These are phyloP conservation scores for Vicugna pacos DNA, from an alignment of 2,113 vertebrate genomes.

Conservation along the genomic window DNA sequence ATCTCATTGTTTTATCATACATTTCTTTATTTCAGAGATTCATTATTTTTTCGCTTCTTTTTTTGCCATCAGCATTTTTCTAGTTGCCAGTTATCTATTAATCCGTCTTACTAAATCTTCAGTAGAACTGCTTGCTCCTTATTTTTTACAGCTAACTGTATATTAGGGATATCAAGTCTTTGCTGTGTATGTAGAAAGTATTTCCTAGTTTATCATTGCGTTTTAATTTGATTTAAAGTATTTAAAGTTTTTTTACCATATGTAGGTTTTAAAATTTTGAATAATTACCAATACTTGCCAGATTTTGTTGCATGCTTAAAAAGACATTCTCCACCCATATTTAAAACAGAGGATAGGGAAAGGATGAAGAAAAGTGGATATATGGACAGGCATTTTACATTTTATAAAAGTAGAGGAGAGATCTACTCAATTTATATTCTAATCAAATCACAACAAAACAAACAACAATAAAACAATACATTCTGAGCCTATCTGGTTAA, in stretches of 20 bases:
- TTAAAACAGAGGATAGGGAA: neutral
- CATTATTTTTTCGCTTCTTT: neutral
- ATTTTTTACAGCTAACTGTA: neutral
- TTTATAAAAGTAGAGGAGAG: neutral
- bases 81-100: neutral
- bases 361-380: neutral
- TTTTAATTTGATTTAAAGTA: neutral
- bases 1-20: neutral
- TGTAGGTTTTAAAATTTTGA: neutral
- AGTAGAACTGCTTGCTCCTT: neutral
- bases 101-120: neutral
- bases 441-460: neutral
- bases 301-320: neutral
- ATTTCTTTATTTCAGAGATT: neutral
- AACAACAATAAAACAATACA: neutral
- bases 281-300: neutral
- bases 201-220: neutral
- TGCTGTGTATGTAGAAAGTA: neutral
- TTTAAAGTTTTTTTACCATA: neutral
- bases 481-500: neutral
- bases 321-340: neutral
- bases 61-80: neutral
- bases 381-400: neutral
- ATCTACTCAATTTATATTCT: neutral
- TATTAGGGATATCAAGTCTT: neutral